phyloP scores from a whole-genome alignment of 2,113 vertebrate species.

The Mellivora capensis region DNA sequence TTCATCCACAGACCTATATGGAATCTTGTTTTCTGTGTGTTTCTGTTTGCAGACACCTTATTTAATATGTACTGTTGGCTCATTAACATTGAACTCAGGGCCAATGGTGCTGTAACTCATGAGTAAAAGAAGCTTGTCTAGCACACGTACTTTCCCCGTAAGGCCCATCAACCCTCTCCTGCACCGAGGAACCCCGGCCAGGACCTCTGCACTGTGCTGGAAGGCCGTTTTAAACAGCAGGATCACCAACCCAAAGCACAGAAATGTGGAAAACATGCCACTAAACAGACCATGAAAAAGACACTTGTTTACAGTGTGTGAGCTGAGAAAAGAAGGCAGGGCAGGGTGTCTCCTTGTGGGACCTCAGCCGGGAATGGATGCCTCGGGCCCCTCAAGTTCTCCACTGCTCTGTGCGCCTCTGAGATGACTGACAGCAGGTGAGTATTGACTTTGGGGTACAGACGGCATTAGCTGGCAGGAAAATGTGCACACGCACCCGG shows the following conservation, averaged over 20 bases:
- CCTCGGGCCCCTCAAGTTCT: fast-evolving
- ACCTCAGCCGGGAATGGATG: fast-evolving
- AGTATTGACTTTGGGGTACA: neutral
- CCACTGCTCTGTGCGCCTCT: fast-evolving
- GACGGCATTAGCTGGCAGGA: neutral
- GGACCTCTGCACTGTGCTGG: fast-evolving
- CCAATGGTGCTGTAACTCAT: neutral
- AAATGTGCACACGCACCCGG: no score
- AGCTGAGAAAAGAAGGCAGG: neutral
- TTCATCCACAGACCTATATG: neutral
- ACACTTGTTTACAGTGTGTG: neutral
- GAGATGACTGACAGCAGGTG: no score
- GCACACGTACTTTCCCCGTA: fast-evolving
- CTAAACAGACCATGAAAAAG: neutral
- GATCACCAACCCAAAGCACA: neutral
- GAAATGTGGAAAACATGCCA: neutral
- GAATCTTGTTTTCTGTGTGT: neutral
- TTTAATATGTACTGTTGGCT: neutral
- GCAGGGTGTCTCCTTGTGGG: fast-evolving
- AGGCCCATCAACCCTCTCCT: neutral
- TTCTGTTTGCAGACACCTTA: neutral
- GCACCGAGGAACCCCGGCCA: neutral
- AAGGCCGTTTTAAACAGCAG: neutral
- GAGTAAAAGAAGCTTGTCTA: neutral
- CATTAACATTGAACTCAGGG: neutral